Base-by-base conservation (phyloP, 2,888 invertebrate species). In the Hyppa rectilinea region DNA sequence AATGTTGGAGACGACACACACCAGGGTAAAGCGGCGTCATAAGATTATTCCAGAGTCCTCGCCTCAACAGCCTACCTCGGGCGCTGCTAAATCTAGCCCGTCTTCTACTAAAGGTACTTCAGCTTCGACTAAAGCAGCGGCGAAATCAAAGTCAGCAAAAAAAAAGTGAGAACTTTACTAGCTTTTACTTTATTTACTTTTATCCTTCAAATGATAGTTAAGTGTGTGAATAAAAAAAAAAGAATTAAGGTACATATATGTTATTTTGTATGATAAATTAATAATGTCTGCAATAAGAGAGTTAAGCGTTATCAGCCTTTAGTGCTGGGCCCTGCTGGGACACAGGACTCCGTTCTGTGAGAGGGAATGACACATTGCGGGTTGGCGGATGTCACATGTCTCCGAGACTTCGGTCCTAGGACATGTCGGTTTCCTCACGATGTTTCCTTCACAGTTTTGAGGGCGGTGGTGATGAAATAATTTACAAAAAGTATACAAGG, bases 1-100 rank as follows among this genome's bases (percentile, higher is more conserved):
- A 2, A 87, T 92, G 83, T 78, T 94, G 74, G 93, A 92, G 71
- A 90, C 87, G 69, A 87, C 85, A 2, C 56, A 56, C 0, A 60
- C 38, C 12, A 87, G 76, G 68, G 67, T 67, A 14, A 87, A 78
- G 63, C 81, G 83, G 29, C 82, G 74, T 1, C 76, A 65, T 49
- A 85, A 78, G 52, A 64, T 23, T 53, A 55, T n/a, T 26, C 3
- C 9, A 9, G 23, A 53, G 2, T 6, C 7, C 14, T 7, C 6
- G 5, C 12, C 14, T 9, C 0, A 1, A 40, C 29, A 0, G 23
- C 4, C 6, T 6, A 0, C 14, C 14, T 4, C 17, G 12, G 1
- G 6, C n/a, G 9, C 0, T 10, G 12, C 1, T 60, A n/a, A 40
- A 20, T 1, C 4, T 40, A 5, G 0, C 23, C 2, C 17, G 29